These are phyloP conservation scores for Myopa tessellatipennis DNA, from an alignment of 2,888 invertebrate genomes.

Conservation along the genomic window DNA sequence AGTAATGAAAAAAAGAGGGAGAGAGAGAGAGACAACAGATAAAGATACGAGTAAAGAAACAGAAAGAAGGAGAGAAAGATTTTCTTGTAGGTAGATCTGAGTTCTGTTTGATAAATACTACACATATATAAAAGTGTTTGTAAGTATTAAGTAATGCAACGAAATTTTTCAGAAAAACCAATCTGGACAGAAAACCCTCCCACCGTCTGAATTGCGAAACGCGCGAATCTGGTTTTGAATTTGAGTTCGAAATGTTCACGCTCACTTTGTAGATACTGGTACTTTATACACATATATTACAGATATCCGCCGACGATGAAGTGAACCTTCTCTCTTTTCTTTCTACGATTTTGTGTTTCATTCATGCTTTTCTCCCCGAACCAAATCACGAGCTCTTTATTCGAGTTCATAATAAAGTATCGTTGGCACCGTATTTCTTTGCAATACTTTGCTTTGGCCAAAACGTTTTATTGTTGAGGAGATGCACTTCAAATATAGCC, in stretches of 20 bases:
- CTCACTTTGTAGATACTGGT: not conserved
- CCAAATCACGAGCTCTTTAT: not conserved
- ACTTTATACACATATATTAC: not conserved
- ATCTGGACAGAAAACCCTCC: too few relatives aligned
- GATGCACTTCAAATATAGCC: not conserved
- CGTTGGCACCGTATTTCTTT: constrained; percentile 7
- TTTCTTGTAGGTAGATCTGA: too few relatives aligned
- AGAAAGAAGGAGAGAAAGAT: not conserved
- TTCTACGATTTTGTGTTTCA: not conserved
- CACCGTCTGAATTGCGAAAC: not conserved
- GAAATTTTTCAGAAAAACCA: too few relatives aligned
- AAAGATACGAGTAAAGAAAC: not conserved
- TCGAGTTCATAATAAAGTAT: constrained; percentile 20
- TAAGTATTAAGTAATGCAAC: too few relatives aligned
- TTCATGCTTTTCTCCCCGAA: not conserved
- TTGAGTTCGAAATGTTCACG: constrained; percentile 22
- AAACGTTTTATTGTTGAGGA: not conserved
- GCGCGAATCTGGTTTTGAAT: constrained; percentile 26
- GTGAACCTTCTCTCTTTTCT: not conserved
- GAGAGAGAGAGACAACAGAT: not conserved
- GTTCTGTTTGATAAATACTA: too few relatives aligned
- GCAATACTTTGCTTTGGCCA: constrained; percentile 25
- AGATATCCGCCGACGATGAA: not conserved
- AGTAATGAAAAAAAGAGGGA: not conserved
- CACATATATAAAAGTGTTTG: too few relatives aligned